Percentiles rank a stretch among this genome's conserved stretches.
Conservation (phyloP, 2,888 invertebrate species). For the Caenorhabditis zanzibari region DNA sequence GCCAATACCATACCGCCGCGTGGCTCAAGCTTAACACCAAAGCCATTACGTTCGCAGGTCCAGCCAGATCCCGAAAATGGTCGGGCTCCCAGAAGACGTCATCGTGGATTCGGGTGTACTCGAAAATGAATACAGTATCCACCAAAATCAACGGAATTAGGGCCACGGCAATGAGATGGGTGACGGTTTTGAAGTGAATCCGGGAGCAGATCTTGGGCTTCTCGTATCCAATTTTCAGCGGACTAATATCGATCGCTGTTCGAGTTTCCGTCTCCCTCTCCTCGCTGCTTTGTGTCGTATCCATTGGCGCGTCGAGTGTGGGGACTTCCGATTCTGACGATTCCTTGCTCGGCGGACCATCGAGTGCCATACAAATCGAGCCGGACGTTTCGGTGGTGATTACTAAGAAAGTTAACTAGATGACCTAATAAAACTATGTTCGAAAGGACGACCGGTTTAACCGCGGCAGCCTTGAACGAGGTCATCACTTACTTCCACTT, state of each 20-base stretch:
- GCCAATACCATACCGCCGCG: not conserved
- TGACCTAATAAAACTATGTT: too few species aligned
- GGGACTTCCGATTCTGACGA: not conserved
- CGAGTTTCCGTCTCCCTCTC: not conserved
- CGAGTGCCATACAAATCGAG: not conserved
- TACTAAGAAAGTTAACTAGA: not conserved
- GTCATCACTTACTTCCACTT: conserved; percentile 18
- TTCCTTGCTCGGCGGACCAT: not conserved
- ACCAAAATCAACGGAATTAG: conserved; percentile 9
- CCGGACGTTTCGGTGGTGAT: conserved; percentile 5
- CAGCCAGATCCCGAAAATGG: not conserved
- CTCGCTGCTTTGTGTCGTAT: conserved; percentile 12
- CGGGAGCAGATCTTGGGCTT: conserved; percentile 3
- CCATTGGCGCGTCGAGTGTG: not conserved
- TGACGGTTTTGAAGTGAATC: conserved; percentile 22
- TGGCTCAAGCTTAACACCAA: not conserved
- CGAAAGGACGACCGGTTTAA: too few species aligned
- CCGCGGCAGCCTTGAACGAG: not conserved
- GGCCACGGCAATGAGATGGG: conserved; percentile 11
- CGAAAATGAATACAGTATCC: conserved; percentile 13
- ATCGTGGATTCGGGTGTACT: not conserved
- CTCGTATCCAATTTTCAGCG: conserved; percentile 1
- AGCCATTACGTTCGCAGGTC: conserved; percentile 1
- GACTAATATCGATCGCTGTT: not conserved
- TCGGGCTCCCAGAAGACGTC: not conserved